Conservation (phyloP, 2,113 vertebrate species). For the Cynocephalus volans region DNA sequence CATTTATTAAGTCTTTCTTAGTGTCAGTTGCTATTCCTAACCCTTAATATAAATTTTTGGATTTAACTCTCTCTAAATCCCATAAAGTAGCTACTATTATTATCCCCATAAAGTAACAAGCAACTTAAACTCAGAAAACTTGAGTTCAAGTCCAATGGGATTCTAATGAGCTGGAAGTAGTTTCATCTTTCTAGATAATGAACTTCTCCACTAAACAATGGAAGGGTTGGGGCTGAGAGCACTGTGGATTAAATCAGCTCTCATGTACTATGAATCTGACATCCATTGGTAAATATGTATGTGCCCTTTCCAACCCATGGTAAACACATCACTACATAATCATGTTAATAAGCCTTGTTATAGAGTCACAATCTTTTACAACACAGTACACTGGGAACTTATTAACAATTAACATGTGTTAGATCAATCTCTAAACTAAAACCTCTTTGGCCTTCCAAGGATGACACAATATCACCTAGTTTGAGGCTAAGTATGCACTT, state of each 20-base stretch:
- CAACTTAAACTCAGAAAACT: conserved; percentile 35
- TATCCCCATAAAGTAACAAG: background rate
- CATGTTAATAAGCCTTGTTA: background rate
- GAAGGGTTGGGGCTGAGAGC: background rate
- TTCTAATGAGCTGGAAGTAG: background rate
- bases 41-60: background rate
- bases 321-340: conserved; percentile 20
- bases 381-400: background rate
- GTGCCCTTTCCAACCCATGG: background rate
- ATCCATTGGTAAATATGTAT: background rate
- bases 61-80: background rate
- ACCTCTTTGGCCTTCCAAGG: background rate
- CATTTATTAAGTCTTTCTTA: background rate
- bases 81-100: background rate
- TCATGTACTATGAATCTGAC: background rate
- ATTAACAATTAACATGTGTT: background rate
- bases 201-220: background rate
- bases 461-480: background rate
- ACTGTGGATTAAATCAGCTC: background rate
- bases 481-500: background rate
- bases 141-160: conserved; percentile 17
- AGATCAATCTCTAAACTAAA: conserved; percentile 28
- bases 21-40: background rate
- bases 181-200: background rate
- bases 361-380: background rate